Evolutionary conservation across 1,140 invertebrate genomes (phyloP).

Genomic region (Brachionus rubens): DNA sequence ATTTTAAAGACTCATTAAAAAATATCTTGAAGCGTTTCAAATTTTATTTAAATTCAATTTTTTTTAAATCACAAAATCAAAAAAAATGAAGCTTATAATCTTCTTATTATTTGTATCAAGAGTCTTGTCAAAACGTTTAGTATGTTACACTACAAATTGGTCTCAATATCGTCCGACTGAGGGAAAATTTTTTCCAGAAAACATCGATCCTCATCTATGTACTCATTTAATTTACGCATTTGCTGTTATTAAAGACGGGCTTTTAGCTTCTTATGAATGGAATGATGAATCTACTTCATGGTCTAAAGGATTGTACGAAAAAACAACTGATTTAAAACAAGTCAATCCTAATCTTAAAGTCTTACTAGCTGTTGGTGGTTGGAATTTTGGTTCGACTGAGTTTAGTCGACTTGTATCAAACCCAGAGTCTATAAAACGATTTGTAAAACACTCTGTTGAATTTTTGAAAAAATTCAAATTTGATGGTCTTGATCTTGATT

Average conservation of each 20-base stretch:
- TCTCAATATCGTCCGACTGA: slow-evolving; percentile 77
- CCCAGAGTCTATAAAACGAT: slow-evolving; percentile 57
- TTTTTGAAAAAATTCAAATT: slow-evolving; percentile 62
- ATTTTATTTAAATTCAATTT: too few relatives aligned
- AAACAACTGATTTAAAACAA: slow-evolving; percentile 4
- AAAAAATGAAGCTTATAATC: slow-evolving; percentile 3
- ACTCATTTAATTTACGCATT: slow-evolving; percentile 92
- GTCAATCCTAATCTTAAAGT: slow-evolving; percentile 14
- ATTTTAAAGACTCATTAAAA: too few relatives aligned
- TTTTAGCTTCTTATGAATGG: slow-evolving; percentile 77
- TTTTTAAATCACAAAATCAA: background rate
- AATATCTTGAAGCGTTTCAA: too few relatives aligned
- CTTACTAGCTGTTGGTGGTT: slow-evolving; percentile 53
- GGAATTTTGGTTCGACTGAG: slow-evolving; percentile 75
- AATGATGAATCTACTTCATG: slow-evolving; percentile 66
- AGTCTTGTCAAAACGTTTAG: too few relatives aligned
- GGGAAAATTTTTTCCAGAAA: slow-evolving; percentile 79
- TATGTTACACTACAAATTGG: slow-evolving; percentile 93
- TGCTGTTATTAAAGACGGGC: slow-evolving; percentile 65
- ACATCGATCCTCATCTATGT: slow-evolving; percentile 79
- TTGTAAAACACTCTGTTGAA: slow-evolving; percentile 45
- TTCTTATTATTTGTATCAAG: too few relatives aligned
- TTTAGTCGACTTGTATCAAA: slow-evolving; percentile 72
- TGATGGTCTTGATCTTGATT: slow-evolving; percentile 50
- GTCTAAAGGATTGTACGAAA: background rate